phyloP scores from a whole-genome alignment of 2,113 vertebrate species.

The Aviceda subcristata region DNA sequence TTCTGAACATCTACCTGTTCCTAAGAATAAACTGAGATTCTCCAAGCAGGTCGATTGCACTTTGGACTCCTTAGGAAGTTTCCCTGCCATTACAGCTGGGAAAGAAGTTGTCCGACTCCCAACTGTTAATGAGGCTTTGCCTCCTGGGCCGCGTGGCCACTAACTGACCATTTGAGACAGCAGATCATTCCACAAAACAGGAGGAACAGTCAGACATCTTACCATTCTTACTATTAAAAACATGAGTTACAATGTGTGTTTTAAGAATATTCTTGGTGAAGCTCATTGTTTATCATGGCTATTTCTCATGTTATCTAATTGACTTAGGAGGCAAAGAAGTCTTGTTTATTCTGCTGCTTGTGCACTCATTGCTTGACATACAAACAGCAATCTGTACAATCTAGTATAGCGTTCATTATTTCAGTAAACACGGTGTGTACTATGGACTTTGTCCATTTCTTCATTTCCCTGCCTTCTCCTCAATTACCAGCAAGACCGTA shows the following conservation, averaged over 20 bases:
- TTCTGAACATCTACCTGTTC: not conserved
- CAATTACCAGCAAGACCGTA: not conserved
- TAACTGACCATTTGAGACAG: not conserved
- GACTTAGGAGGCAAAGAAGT: not conserved
- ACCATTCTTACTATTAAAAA: not conserved
- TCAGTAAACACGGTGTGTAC: not conserved
- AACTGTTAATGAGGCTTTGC: not conserved
- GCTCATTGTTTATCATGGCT: not conserved
- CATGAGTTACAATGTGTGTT: fast-evolving
- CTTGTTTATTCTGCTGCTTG: not conserved
- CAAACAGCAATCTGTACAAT: not conserved
- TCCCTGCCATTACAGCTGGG: not conserved
- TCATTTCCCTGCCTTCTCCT: not conserved
- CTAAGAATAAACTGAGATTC: not conserved
- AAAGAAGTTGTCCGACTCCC: not conserved
- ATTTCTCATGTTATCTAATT: not conserved
- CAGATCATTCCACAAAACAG: not conserved
- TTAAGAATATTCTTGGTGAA: not conserved
- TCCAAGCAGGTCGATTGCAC: not conserved
- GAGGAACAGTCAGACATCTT: not conserved
- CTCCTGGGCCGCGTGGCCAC: not conserved
- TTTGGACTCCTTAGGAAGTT: not conserved
- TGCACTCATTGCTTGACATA: not conserved
- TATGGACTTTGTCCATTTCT: not conserved
- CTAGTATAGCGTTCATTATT: not conserved